These are phyloP conservation scores for Phylloscopus whistleri DNA, from an alignment of 2,113 vertebrate genomes.

Conservation along the genomic window DNA sequence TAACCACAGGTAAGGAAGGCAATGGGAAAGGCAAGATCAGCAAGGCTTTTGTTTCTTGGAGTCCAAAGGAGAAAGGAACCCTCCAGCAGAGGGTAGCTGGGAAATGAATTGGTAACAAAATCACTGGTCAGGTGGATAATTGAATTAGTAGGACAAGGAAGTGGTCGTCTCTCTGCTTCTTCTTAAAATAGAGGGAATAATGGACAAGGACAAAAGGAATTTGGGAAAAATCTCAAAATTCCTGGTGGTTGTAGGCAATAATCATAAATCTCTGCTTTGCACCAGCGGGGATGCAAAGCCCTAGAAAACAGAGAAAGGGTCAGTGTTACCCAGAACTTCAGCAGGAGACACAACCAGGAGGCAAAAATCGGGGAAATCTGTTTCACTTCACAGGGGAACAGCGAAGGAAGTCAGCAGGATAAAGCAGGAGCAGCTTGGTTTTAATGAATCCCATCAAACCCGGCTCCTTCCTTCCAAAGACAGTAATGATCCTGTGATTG, in stretches of 20 bases:
- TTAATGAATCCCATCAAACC: slow-evolving; percentile 6
- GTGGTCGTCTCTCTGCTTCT: fast-evolving
- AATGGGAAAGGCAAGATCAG: neutral
- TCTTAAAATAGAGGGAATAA: neutral
- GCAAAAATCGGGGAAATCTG: neutral
- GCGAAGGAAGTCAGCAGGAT: neutral
- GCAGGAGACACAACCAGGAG: neutral
- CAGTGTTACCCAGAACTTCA: neutral
- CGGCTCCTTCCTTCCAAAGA: neutral
- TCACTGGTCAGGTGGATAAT: too few species aligned
- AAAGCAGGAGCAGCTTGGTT: neutral
- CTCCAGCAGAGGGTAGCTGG: neutral
- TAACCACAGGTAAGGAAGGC: neutral
- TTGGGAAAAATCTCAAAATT: neutral
- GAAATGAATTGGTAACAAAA: neutral
- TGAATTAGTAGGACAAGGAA: too few species aligned
- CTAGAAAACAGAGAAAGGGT: neutral
- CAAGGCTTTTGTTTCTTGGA: neutral
- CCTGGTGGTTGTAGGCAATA: neutral
- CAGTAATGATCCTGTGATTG: neutral
- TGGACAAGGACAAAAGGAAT: too few species aligned
- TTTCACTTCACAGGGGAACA: neutral
- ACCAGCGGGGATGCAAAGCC: neutral
- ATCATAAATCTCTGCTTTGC: neutral
- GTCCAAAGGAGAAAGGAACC: neutral